A percentile compares a stretch with the other conserved stretches of the same genome.
phyloP scores from a whole-genome alignment of 2,797 vertebrate species.

The Chloroceryle amazona region DNA sequence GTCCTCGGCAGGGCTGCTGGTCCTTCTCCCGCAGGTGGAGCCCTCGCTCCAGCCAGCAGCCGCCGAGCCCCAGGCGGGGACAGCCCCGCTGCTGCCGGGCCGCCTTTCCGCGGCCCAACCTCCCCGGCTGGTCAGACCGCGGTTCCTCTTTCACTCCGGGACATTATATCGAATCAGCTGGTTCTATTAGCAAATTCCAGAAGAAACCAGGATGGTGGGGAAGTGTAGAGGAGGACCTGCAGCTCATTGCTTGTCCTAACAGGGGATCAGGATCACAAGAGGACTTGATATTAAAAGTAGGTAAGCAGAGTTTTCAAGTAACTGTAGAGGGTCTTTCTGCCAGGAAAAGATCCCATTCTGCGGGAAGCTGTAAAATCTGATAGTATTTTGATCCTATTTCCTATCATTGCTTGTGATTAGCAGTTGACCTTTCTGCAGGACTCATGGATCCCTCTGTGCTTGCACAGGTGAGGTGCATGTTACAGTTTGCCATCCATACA shows the following conservation, averaged over 20 bases:
- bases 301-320: not conserved
- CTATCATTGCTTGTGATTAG: rapidly evolving
- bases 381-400: not conserved
- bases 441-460: not conserved
- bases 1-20: not conserved
- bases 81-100: too few species aligned
- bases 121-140: not conserved
- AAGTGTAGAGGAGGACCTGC: not conserved
- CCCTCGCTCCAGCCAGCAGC: conserved; percentile 69
- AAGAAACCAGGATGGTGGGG: not conserved
- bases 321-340: not conserved
- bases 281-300: not conserved
- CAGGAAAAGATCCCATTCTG: not conserved
- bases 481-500: not conserved
- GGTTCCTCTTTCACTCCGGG: rapidly evolving
- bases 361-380: not conserved
- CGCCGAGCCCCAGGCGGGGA: not conserved
- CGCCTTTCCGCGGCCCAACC: not conserved
- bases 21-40: conserved; percentile 74
- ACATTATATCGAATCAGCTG: not conserved
- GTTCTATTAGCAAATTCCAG: not conserved
- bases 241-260: not conserved
- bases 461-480: not conserved
- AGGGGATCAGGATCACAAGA: not conserved
- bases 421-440: not conserved